phyloP scores from a whole-genome alignment of 2,113 vertebrate species.

The Prinia subflava region DNA sequence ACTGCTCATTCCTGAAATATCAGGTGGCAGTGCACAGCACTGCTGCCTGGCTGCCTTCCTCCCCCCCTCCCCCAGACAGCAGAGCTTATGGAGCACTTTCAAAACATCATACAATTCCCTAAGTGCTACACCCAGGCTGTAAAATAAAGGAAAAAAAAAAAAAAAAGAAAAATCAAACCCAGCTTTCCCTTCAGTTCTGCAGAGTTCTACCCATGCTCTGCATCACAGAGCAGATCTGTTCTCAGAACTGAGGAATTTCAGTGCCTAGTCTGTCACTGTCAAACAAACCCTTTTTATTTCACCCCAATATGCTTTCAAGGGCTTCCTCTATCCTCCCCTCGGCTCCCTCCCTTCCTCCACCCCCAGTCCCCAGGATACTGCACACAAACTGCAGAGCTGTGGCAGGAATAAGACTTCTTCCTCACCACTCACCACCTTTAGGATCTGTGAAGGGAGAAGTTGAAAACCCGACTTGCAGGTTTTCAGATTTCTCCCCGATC shows the following conservation, averaged over 20 bases:
- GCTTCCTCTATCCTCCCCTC: background rate
- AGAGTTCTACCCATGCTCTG: background rate
- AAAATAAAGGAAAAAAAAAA: background rate
- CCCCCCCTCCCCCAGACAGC: background rate
- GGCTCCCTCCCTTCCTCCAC: background rate
- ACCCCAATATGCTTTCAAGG: conserved; percentile 3
- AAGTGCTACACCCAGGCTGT: background rate
- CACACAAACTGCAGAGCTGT: background rate
- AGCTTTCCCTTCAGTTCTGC: background rate
- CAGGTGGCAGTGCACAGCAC: background rate
- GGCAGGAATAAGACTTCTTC: background rate
- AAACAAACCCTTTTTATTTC: conserved; percentile 24
- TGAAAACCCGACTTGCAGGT: background rate
- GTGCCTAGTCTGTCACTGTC: conserved; percentile 30
- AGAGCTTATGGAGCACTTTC: background rate
- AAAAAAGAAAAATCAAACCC: background rate
- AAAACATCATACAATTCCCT: background rate
- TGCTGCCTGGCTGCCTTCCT: background rate
- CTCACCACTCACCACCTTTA: background rate
- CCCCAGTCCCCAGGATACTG: background rate
- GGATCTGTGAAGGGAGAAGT: background rate
- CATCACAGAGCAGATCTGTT: conserved; percentile 14
- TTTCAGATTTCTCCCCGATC: background rate
- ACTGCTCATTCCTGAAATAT: background rate
- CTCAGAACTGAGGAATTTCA: background rate